Conservation (phyloP, 1,140 invertebrate species). For the Riptortus pedestris region DNA sequence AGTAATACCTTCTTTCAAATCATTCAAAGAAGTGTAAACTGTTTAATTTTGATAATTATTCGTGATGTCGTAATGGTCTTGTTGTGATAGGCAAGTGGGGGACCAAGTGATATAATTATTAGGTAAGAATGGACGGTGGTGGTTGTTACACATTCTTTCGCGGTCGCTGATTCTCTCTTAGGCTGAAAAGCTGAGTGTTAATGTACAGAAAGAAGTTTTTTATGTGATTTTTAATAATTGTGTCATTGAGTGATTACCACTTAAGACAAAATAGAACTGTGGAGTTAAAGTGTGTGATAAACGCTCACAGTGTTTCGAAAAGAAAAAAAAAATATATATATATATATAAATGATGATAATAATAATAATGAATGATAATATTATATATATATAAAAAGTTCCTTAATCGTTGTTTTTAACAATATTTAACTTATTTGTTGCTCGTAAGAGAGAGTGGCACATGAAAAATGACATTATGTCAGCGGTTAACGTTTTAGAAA, state of each 20-base stretch:
- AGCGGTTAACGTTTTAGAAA: conserved; percentile 14
- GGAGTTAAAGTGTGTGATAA: conserved; percentile 17
- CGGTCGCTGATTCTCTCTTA: neutral
- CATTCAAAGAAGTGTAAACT: too few relatives aligned
- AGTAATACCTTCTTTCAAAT: too few relatives aligned
- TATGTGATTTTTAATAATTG: conserved; percentile 14
- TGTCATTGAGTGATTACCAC: conserved; percentile 9
- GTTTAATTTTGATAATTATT: too few relatives aligned
- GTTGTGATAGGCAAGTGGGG: too few relatives aligned
- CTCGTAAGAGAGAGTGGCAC: conserved; percentile 4
- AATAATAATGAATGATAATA: conserved; percentile 4
- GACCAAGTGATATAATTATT: too few relatives aligned
- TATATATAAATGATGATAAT: too few relatives aligned
- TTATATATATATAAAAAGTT: conserved; percentile 16
- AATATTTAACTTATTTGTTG: conserved; percentile 21
- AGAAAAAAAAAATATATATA: too few relatives aligned
- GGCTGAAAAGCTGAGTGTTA: conserved; percentile 13
- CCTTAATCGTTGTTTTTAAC: conserved; percentile 20
- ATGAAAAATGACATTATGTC: conserved; percentile 11
- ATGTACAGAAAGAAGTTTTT: conserved; percentile 17
- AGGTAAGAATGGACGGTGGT: too few relatives aligned
- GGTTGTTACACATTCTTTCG: too few relatives aligned
- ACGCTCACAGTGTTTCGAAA: conserved; percentile 10
- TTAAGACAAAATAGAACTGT: neutral
- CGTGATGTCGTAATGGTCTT: too few relatives aligned